Conservation (phyloP, 2,113 vertebrate species). For the Pungitius pungitius region DNA sequence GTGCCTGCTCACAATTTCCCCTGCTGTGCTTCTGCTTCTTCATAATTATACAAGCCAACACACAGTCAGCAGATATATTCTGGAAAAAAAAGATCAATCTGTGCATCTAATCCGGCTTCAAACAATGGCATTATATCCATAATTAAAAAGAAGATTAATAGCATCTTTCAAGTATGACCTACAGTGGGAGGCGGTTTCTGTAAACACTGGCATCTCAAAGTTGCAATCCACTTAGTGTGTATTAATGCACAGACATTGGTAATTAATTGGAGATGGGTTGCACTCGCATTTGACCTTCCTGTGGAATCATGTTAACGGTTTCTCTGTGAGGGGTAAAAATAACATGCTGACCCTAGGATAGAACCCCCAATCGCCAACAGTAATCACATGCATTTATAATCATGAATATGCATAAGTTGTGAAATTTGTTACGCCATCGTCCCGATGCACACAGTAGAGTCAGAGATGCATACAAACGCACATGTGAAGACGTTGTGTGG, state of each 20-base stretch:
- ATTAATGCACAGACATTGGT: constrained; percentile 26
- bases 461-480: not conserved
- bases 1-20: constrained; percentile 7
- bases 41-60: constrained; percentile 49
- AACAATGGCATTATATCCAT: constrained; percentile 48
- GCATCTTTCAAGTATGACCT: constrained; percentile 61
- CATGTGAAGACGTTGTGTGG: not conserved
- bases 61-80: constrained; percentile 36
- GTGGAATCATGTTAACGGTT: constrained; percentile 32
- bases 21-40: constrained; percentile 9
- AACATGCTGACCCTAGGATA: constrained; percentile 22
- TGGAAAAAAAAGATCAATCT: constrained; percentile 45
- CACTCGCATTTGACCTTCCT: constrained; percentile 49
- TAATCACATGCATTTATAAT: constrained; percentile 17
- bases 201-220: constrained; percentile 37
- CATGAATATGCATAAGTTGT: constrained; percentile 30
- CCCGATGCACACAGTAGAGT: not conserved
- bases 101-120: constrained; percentile 42
- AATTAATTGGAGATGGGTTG: constrained; percentile 45
- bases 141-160: constrained; percentile 70
- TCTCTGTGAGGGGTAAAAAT: constrained; percentile 36
- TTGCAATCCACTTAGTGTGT: constrained; percentile 23
- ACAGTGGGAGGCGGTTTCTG: constrained; percentile 22
- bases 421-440: not conserved
- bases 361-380: constrained; percentile 20